phyloP scores from a whole-genome alignment of 2,113 vertebrate species.

The Myrmecophaga tridactyla region DNA sequence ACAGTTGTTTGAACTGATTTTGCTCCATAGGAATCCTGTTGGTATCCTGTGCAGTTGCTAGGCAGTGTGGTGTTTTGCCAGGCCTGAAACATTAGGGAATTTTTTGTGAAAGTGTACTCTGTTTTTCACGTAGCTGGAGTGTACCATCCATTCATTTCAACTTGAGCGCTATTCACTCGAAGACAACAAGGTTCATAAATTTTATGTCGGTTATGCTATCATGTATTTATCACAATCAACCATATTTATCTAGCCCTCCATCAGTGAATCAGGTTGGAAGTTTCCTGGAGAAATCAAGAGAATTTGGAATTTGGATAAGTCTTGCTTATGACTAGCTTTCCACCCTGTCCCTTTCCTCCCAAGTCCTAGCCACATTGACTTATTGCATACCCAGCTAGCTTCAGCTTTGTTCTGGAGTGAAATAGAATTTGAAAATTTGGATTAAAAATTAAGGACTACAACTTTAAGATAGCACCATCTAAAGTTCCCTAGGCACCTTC shows the following conservation, averaged over 20 bases:
- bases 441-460: neutral
- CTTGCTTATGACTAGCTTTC: neutral
- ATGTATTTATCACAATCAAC: neutral
- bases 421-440: neutral
- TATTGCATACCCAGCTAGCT: neutral
- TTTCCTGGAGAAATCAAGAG: neutral
- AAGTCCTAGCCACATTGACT: neutral
- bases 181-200: neutral
- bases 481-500: neutral
- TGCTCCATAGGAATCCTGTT: neutral
- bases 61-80: neutral
- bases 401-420: neutral
- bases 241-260: neutral
- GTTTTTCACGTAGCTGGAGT: neutral
- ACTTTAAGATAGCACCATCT: neutral
- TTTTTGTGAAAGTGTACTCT: neutral
- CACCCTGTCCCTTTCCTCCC: rapidly evolving
- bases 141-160: neutral
- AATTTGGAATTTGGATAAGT: neutral
- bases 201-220: neutral
- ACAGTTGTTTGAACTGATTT: constrained; percentile 20
- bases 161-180: neutral
- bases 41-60: neutral
- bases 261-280: neutral
- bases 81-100: neutral